Conservation (phyloP, 2,113 vertebrate genomes). For the Myotis yumanensis region DNA sequence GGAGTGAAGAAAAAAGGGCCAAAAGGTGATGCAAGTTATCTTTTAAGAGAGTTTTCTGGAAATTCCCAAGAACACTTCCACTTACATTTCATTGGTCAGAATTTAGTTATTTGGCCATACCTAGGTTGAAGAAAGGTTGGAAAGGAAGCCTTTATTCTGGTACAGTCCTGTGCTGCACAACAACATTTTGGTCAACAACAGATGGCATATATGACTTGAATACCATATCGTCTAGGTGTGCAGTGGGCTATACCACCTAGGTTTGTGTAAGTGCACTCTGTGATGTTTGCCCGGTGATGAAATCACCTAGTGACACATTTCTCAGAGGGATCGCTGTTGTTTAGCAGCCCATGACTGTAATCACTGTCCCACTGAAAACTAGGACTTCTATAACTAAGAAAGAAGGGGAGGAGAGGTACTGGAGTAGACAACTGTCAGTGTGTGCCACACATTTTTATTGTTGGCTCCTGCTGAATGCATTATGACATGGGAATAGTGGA, state of each 20-base stretch:
- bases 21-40: not conserved
- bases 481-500: not conserved
- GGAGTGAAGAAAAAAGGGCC: not conserved
- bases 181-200: not conserved
- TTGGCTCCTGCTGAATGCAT: not conserved
- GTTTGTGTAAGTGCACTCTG: not conserved
- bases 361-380: not conserved
- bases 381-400: not conserved
- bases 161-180: not conserved
- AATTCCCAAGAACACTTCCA: not conserved
- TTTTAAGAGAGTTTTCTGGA: conserved; percentile 8
- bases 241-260: not conserved
- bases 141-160: not conserved
- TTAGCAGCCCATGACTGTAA: not conserved
- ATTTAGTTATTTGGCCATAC: not conserved
- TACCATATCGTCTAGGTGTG: not conserved
- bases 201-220: not conserved
- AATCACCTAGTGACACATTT: not conserved
- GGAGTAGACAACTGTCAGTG: not conserved
- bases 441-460: not conserved
- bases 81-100: not conserved
- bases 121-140: not conserved
- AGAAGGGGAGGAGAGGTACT: not conserved
- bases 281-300: not conserved
- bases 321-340: not conserved